Base-by-base conservation (phyloP, 2,113 vertebrate genomes). In the Lycaon pictus region DNA sequence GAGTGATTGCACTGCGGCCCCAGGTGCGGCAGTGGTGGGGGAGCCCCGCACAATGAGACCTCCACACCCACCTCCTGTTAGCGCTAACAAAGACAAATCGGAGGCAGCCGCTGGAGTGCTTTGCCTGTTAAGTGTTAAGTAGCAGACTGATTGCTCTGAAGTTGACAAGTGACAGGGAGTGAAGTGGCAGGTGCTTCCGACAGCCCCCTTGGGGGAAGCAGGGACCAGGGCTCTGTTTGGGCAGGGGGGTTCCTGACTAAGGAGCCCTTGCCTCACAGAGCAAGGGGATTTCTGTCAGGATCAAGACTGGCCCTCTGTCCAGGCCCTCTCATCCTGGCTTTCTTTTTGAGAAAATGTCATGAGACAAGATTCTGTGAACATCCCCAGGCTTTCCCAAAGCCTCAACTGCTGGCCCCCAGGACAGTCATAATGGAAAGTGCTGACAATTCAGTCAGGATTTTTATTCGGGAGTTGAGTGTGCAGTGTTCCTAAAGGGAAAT, bases 41-140 rank as follows among this genome's bases (percentile, higher is more conserved):
- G 65, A 72, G 53, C 63, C 29, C 0, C 0, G 48, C 71, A 95
- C 96, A 93, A 71, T 95, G 97, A 93, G 97, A 88, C 94, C 86
- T 91, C 88, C 90, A 82, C 16, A 76, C 97, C 95, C 95, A 81
- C 95, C 96, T 97, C 97, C 96, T 90, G 82, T 95, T 96, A 93
- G 93, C 22, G 29, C 94, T 98, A 98, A 97, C 96, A 98, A 98
- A 98, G 98, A 98, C 98, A 98, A 97, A 99, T 98, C n/a, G 81
- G 90, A 97, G 63, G 63, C 81, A 96, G 97, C 96, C n/a, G 37
- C 98, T 94, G 79, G 35, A 98, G 98, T 96, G 98, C 98, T 98
- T 97, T 97, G 93, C 98, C 98, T 97, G 88, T 97, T 98, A 90
- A 93, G 92, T 84, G 83, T 87, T 97, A 98, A 98, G 98, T 94